phyloP scores from a whole-genome alignment of 2,113 vertebrate genomes.

The Baryphthengus martii region DNA sequence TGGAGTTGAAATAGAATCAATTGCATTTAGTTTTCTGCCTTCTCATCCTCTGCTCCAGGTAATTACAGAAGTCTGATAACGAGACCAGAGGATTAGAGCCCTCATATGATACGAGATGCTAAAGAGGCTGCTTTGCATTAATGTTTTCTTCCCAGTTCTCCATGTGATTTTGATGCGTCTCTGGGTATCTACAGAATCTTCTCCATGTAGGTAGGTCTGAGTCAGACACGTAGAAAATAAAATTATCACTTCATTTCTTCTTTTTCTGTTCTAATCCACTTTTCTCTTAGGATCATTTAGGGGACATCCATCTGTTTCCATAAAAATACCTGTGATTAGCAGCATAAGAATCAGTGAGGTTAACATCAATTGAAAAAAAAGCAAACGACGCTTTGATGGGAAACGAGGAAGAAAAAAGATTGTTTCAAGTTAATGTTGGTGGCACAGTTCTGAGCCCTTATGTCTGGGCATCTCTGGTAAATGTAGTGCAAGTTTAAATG shows the following conservation, averaged over 20 bases:
- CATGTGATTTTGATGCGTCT: slow-evolving; percentile 1
- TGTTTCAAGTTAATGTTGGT: neutral
- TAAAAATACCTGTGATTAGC: neutral
- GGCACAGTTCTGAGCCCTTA: neutral
- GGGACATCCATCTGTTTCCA: neutral
- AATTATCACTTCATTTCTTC: neutral
- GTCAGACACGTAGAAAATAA: neutral
- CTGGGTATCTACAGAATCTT: neutral
- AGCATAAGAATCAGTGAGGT: neutral
- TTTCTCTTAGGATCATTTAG: neutral
- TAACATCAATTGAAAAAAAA: neutral
- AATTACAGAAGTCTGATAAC: slow-evolving; percentile 36
- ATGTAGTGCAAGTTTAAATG: neutral
- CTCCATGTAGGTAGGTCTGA: neutral
- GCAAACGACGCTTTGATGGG: neutral
- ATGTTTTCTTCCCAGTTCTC: slow-evolving; percentile 13
- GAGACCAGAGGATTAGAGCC: slow-evolving; percentile 4
- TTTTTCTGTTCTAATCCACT: neutral
- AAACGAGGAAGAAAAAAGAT: neutral
- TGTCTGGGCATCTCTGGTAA: neutral
- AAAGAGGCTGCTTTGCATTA: slow-evolving; percentile 20
- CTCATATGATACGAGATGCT: slow-evolving; percentile 13
- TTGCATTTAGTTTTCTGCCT: slow-evolving; percentile 12
- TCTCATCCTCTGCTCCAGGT: neutral
- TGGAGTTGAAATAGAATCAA: neutral